Conservation (phyloP, 2,888 invertebrate species). For the Dasypolia templi region DNA sequence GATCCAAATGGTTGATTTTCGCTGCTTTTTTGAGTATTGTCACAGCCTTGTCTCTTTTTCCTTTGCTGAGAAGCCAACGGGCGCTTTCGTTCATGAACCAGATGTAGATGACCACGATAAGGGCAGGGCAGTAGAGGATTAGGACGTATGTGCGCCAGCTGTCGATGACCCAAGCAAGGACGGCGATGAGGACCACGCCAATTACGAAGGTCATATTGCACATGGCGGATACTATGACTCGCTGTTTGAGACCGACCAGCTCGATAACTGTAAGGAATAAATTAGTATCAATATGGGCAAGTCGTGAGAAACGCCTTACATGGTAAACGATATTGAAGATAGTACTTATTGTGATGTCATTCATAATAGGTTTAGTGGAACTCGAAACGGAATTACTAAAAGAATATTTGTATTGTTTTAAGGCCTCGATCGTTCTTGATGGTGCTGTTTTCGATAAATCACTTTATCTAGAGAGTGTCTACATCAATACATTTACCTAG, state of each 20-base stretch:
- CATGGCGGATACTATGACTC: conserved; percentile 94
- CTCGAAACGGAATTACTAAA: conserved; percentile 10
- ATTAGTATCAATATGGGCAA: conserved; percentile 48
- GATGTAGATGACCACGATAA: conserved; percentile 92
- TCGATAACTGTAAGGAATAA: conserved; percentile 92
- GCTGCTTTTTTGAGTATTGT: conserved; percentile 92
- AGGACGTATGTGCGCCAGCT: conserved; percentile 94
- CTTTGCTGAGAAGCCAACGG: conserved; percentile 94
- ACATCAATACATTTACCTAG: not conserved
- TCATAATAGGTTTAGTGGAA: conserved; percentile 23
- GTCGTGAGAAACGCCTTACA: conserved; percentile 34
- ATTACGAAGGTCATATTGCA: conserved; percentile 94
- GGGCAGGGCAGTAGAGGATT: conserved; percentile 93
- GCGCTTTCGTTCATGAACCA: conserved; percentile 94
- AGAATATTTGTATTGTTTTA: not conserved
- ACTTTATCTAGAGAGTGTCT: not conserved
- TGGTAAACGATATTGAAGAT: conserved; percentile 41
- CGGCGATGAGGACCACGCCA: conserved; percentile 93
- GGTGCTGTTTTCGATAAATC: not conserved
- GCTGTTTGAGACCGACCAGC: conserved; percentile 93
- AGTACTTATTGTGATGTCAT: conserved; percentile 20
- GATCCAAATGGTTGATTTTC: conserved; percentile 90
- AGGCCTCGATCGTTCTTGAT: not conserved
- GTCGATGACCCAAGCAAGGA: conserved; percentile 93
- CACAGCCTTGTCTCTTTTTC: conserved; percentile 92